These are phyloP conservation scores for Bombyx mori DNA, from an alignment of 1,140 invertebrate genomes.

Conservation along the genomic window DNA sequence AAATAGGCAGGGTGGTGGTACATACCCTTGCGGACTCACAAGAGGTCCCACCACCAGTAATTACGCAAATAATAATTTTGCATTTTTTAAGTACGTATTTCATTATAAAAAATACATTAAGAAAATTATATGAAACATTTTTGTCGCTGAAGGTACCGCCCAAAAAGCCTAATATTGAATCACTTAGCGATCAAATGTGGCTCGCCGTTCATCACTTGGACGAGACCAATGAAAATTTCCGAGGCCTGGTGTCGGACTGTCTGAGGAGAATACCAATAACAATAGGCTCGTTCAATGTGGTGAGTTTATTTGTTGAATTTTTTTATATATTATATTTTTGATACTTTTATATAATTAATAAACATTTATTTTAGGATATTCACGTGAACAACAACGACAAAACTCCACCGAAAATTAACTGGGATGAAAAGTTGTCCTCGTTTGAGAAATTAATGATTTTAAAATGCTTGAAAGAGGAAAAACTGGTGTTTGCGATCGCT, in stretches of 20 bases:
- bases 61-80: no score
- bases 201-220: conserved; percentile 72
- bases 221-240: conserved; percentile 70
- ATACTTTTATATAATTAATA: no score
- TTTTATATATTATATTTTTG: no score
- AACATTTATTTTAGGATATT: conserved; percentile 57
- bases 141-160: conserved; percentile 35
- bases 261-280: conserved; percentile 71
- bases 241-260: conserved; percentile 68
- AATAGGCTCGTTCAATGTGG: conserved; percentile 74
- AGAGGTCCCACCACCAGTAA: neutral
- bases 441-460: conserved; percentile 90
- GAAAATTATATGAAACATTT: no score
- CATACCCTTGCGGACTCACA: neutral
- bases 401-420: conserved; percentile 47
- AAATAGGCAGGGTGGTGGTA: no score
- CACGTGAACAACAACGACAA: conserved; percentile 66
- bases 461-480: conserved; percentile 85
- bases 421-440: conserved; percentile 74
- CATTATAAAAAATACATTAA: neutral
- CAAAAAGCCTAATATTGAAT: conserved; percentile 71
- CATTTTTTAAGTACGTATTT: neutral
- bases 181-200: conserved; percentile 77
- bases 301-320: conserved; percentile 28
- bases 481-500: conserved; percentile 84